Percentiles rank a stretch among this genome's conserved stretches.
These are phyloP conservation scores for Aspidiotus destructor DNA, from an alignment of 2,888 invertebrate genomes.

Conservation along the genomic window DNA sequence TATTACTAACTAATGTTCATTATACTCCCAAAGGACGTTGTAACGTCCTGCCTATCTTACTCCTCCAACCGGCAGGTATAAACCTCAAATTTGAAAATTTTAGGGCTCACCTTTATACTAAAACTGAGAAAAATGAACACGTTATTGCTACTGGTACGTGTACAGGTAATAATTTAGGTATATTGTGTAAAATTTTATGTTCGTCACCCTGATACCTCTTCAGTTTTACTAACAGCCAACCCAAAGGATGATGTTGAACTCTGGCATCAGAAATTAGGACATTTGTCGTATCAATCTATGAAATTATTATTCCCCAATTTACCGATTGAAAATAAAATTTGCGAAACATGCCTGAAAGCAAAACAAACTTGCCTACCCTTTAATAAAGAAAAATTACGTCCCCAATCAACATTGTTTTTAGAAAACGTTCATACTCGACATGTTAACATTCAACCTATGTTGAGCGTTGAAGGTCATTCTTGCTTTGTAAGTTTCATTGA, in stretches of 20 bases:
- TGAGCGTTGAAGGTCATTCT: slow-evolving; percentile 33
- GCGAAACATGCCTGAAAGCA: neutral
- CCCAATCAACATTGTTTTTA: neutral
- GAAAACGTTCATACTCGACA: neutral
- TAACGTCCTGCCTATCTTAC: no score
- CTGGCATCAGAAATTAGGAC: neutral
- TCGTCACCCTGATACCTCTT: no score
- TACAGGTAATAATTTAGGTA: no score
- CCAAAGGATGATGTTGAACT: neutral
- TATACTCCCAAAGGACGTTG: neutral
- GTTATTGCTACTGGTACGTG: neutral
- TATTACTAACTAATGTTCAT: neutral
- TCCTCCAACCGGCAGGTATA: no score
- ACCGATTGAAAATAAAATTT: neutral
- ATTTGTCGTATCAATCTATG: neutral
- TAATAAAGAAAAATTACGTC: neutral
- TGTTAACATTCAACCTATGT: neutral
- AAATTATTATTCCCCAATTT: no score
- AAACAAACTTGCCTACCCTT: neutral
- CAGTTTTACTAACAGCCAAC: no score
- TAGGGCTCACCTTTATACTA: neutral
- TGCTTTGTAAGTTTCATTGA: slow-evolving; percentile 40
- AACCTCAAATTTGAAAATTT: neutral
- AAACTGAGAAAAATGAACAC: no score
- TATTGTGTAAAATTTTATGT: no score